A percentile compares a stretch with the other conserved stretches of the same genome.
These are phyloP conservation scores for Avahi laniger DNA, from an alignment of 2,797 vertebrate genomes.

Conservation along the genomic window DNA sequence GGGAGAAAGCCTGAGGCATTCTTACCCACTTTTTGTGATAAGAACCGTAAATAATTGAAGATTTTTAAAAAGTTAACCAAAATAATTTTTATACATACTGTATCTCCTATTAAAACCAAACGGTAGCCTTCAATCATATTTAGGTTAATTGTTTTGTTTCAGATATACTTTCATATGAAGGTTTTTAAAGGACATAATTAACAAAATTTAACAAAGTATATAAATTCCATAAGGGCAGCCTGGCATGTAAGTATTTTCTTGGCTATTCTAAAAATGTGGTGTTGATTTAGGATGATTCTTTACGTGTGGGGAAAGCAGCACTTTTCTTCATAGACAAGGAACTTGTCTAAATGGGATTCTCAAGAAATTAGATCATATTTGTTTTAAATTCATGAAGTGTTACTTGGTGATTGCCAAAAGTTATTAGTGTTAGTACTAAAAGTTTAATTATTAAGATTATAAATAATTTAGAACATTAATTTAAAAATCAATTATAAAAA, in stretches of 20 bases:
- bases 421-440: neutral
- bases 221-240: neutral
- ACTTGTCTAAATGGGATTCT: neutral
- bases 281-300: neutral
- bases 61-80: neutral
- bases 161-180: neutral
- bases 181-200: slow-evolving; percentile 11
- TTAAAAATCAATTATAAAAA: slow-evolving; percentile 15
- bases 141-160: slow-evolving; percentile 14
- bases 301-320: neutral
- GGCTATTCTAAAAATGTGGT: neutral
- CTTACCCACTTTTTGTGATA: neutral
- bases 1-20: neutral
- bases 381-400: neutral
- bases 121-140: neutral
- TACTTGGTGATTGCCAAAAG: neutral
- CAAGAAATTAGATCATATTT: neutral
- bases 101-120: slow-evolving; percentile 15
- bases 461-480: slow-evolving; percentile 25
- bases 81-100: neutral
- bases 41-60: neutral
- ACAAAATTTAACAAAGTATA: neutral
- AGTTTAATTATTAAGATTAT: slow-evolving; percentile 23
- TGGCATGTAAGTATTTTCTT: neutral
- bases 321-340: neutral